Evolutionary conservation across 2,888 invertebrate species (phyloP).

Genomic region (Dynastes grantii): DNA sequence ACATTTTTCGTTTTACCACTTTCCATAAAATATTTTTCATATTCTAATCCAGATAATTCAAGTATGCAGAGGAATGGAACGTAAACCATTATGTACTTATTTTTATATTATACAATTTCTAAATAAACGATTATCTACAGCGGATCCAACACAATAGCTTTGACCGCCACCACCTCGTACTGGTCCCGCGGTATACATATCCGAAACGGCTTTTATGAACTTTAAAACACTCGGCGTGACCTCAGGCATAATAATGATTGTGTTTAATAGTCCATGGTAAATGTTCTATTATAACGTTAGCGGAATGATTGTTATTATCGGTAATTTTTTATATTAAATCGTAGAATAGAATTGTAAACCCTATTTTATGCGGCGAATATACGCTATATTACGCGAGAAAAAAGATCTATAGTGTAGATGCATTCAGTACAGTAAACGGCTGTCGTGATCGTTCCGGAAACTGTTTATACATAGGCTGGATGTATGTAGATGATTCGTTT

Average conservation of each 20-base stretch:
- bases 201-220: constrained; percentile 32
- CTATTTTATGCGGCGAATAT: constrained; percentile 2
- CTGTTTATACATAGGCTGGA: neutral
- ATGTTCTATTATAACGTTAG: constrained; percentile 43
- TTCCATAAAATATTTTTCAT: too few relatives aligned
- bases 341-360: constrained; percentile 15
- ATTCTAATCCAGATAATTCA: too few relatives aligned
- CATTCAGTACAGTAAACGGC: neutral
- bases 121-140: neutral
- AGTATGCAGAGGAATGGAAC: too few relatives aligned
- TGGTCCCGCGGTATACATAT: neutral
- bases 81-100: neutral
- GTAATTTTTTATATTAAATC: constrained; percentile 34
- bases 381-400: constrained; percentile 2
- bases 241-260: constrained; percentile 22
- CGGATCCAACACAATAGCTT: neutral
- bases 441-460: constrained; percentile 10
- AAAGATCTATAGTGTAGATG: neutral
- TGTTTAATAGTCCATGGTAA: constrained; percentile 43
- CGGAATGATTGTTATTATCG: constrained; percentile 41
- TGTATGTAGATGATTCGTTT: neutral
- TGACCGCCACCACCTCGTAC: neutral
- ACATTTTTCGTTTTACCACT: too few relatives aligned
- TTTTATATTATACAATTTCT: constrained; percentile 16
- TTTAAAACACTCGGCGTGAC: constrained; percentile 33